Evolutionary conservation across 2,797 vertebrate species (phyloP).

Genomic region (Chelon labrosus): DNA sequence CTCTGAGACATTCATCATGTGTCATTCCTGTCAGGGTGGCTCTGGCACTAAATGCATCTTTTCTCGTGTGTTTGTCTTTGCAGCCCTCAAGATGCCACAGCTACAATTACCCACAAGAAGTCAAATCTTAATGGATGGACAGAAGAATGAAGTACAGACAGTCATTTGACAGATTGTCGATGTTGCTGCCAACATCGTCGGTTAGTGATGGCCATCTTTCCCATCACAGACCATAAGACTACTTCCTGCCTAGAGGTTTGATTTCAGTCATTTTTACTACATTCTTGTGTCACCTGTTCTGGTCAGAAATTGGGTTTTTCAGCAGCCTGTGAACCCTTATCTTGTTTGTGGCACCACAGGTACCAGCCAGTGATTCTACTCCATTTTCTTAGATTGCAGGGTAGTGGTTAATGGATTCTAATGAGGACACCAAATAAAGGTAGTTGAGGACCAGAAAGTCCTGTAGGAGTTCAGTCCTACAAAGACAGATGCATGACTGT

Average conservation of each 20-base stretch:
- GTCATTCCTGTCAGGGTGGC: background rate
- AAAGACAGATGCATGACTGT: background rate
- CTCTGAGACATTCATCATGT: constrained; percentile 1
- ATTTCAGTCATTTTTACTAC: background rate
- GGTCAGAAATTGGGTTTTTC: too few species aligned
- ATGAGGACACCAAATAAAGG: background rate
- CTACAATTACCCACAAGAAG: background rate
- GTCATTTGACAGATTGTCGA: constrained; percentile 13
- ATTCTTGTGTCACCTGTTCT: too few species aligned
- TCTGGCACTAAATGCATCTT: background rate
- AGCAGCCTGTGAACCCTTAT: background rate
- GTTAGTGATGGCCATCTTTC: background rate
- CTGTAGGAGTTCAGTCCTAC: background rate
- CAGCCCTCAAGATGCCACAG: background rate
- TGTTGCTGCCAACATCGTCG: constrained; percentile 11
- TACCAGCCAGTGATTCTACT: background rate
- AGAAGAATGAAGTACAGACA: constrained; percentile 3
- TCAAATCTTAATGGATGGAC: constrained; percentile 2
- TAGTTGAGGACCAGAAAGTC: background rate
- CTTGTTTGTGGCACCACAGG: background rate
- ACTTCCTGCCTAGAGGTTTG: background rate
- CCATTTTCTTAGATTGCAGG: background rate
- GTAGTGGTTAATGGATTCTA: background rate
- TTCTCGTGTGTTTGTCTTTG: constrained; percentile 7
- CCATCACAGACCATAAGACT: background rate